Base-by-base conservation (phyloP, 64 coral and sea anemone species). In the Stichodactyla mertensii region DNA sequence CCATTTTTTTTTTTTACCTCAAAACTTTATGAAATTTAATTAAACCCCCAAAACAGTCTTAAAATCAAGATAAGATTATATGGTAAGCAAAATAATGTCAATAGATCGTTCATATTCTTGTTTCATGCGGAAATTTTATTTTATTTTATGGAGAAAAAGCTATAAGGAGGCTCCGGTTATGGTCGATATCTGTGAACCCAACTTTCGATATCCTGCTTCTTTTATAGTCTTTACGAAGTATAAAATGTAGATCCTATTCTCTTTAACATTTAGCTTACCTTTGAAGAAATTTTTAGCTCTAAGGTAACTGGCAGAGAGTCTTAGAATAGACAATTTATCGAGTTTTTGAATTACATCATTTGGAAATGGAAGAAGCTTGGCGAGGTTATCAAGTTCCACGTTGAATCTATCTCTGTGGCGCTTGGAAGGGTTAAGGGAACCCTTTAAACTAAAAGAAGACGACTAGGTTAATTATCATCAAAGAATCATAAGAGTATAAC, bases 281-380 rank as follows among this genome's bases (percentile, higher is more conserved):
- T 98, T 98, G 55, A 98, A 98, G 85, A 98, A 98, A 58, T 98
- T 98, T 70, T 98, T 98, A 23, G 96, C 93, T 57, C 96, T 87
- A 0, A 98, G 83, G 56, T 95, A 98, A 31, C 96, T 98, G 0
- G 96, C 96, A 67, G 93, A 95, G 26, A 98, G 60, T 82, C 96
- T 84, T 16, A 98, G 51, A 77, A 98, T 94, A 22, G 96, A 98
- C 16, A 98, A 93, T 83, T 98, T 98, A 77, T 98, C 96, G 16
- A 98, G 91, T 82, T 98, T 98, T 54, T 92, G 87, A 74, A 98
- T 98, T 19, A 98, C 96, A 87, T 98, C 96, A 61, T 94, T 92
- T 24, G 96, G 93, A 77, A 98, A 98, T 20, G 96, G 96, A 22
- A 98, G 82, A 26, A 98, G 85, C 19, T 98, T 98, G 54, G 96